Evolutionary conservation across 2,888 invertebrate species (phyloP), one percentile per base, ranked within the genome.

Genomic region (Aelia acuminata): DNA sequence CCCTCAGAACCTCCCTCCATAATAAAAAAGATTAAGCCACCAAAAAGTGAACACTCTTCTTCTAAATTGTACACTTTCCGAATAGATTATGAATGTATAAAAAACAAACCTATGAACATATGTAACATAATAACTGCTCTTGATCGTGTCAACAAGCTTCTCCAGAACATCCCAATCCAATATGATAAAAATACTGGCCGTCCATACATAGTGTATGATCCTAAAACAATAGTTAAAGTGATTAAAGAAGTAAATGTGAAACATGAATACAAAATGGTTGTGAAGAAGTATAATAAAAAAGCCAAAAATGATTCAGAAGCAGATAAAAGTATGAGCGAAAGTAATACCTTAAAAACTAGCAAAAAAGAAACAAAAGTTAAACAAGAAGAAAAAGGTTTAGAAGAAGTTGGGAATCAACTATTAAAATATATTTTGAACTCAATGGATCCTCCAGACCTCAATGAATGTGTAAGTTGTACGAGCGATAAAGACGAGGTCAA

Each of bases 91-190:
- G 80, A 80, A 39, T 43, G n/a, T 80, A 43, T 80, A 43, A 80
- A 80, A 43, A 80, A 80, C 43, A 80, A 80, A 80, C 43, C 80
- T 20, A 43, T 43, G 43, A 43, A 8, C 22, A 80, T 80, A 22
- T 39, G n/a, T 80, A 80, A 80, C 22, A 80, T 80, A 11, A 47
- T 80, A 35, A 80, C 80, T 43, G 80, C 43, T 1, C 80, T 80
- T 3, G 43, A 43, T 3, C 39, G 80, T 0, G 43, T 80, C 39
- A 80, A 80, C n/a, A 80, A 80, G 43, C 80, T 80, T 80, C n/a
- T 80, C n/a, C 39, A 80, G 80, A 80, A 80, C n/a, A 80, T 80
- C 39, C 80, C 80, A 22, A 80, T 80, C 13, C 80, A 80, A 15
- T 80, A 80, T 4, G 80, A 80, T 11, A n/a, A 80, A 43, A 43